Evolutionary conservation across 2,888 invertebrate genomes (phyloP), one percentile per base, ranked within the genome.

Genomic region (Litoditis marina): DNA sequence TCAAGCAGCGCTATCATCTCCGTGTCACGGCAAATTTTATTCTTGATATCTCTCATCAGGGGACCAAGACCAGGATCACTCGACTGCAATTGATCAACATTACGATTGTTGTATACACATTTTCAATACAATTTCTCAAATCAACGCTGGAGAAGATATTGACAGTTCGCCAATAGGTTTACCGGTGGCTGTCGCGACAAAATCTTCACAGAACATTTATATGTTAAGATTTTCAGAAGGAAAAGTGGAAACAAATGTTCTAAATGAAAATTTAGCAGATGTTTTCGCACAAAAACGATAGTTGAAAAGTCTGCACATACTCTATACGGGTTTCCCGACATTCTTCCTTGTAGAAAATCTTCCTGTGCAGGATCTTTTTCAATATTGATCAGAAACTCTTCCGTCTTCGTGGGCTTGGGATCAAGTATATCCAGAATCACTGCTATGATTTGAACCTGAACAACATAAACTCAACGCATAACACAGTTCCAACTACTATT

Each of bases 281-380:
- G 19, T 22, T 44, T 7, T 44, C 8, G 8, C 44, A 7, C 44
- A 13, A 39, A 44, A 25, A 39, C n/a, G 39, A 13, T 39, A 11
- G n/a, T n/a, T n/a, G n/a, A n/a, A n/a, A n/a, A n/a, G n/a, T n/a
- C 25, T 44, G 5, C 25, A 46, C 27, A 25, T 30, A 59, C 61
- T 60, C 92, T 92, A 86, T 96, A 98, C 0, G 96, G 96, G 86
- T 96, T 98, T 54, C 95, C 95, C 77, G 94, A 87, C 95, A 96
- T 96, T 39, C 73, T 56, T 8, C 68, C 53, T 49, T 93, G 93
- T 76, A 98, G 87, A 85, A 95, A 98, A 86, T 98, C 96, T 85
- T 98, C 98, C 82, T 98, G 96, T 79, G 95, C 95, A 0, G 94
- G 92, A 86, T 98, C 98, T 83, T 98, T 98, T 83, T 96, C 96